These are phyloP conservation scores for Drosophila infuscata DNA, from an alignment of 2,888 invertebrate genomes.

Conservation along the genomic window DNA sequence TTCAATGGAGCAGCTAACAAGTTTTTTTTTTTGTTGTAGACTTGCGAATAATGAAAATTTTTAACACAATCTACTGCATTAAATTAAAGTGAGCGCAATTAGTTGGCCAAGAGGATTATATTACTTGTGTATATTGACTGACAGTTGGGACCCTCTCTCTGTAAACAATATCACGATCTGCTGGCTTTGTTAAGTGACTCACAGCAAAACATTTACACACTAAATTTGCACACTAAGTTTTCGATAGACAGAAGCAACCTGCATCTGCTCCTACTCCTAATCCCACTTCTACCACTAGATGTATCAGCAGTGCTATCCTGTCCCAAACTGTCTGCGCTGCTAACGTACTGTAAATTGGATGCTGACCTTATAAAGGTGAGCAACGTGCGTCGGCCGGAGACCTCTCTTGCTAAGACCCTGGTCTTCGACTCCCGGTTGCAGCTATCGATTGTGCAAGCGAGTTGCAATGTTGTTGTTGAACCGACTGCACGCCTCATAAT, in stretches of 20 bases:
- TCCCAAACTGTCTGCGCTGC: conserved; percentile 23
- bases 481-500: conserved; percentile 60
- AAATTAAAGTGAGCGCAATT: conserved; percentile 29
- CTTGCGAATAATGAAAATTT: conserved; percentile 21
- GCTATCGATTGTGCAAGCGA: conserved; percentile 71
- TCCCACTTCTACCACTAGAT: neutral
- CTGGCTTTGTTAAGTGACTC: conserved; percentile 35
- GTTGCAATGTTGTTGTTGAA: conserved; percentile 50
- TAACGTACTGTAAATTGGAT: conserved; percentile 55
- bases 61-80: conserved; percentile 27
- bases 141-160: neutral
- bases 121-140: conserved; percentile 14
- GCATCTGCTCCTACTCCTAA: conserved; percentile 3
- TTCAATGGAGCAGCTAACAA: conserved; percentile 30
- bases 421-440: conserved; percentile 11
- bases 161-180: conserved; percentile 41
- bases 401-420: conserved; percentile 34
- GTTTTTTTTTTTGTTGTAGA: conserved; percentile 12
- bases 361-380: conserved; percentile 83
- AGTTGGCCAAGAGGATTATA: conserved; percentile 22
- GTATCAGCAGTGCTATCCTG: conserved; percentile 17
- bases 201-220: conserved; percentile 37
- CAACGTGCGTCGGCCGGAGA: conserved; percentile 77
- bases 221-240: conserved; percentile 41
- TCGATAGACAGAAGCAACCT: conserved; percentile 32